Percentiles rank a stretch among this genome's conserved stretches.
These are phyloP conservation scores for Aethes cnicana DNA, from an alignment of 2,888 invertebrate species.

Conservation along the genomic window DNA sequence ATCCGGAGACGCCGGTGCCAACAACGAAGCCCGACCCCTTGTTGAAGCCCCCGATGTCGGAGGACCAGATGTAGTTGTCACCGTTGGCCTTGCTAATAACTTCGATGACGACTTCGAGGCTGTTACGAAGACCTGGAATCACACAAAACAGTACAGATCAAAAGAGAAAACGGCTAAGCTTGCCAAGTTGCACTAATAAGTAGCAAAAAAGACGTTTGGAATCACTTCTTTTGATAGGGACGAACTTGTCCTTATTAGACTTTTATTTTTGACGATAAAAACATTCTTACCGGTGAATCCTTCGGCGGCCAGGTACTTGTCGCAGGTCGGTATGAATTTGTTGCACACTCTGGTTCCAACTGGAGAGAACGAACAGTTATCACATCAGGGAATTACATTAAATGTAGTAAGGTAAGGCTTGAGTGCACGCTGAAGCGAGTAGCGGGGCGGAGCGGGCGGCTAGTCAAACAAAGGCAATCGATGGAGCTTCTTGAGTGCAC, in stretches of 20 bases:
- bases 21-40: neutral
- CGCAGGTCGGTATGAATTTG: neutral
- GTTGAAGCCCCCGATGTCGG: neutral
- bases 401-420: too few relatives aligned
- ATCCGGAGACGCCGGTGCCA: neutral
- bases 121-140: neutral
- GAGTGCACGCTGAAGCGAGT: too few relatives aligned
- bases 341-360: conserved; percentile 3
- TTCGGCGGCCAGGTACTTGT: neutral
- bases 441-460: too few relatives aligned
- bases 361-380: neutral
- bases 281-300: neutral
- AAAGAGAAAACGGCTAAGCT: too few relatives aligned
- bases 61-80: neutral
- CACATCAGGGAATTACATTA: too few relatives aligned
- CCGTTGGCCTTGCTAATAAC: neutral
- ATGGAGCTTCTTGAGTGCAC: too few relatives aligned
- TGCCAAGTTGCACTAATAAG: too few relatives aligned
- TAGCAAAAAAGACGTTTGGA: too few relatives aligned
- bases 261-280: neutral
- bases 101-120: neutral
- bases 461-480: too few relatives aligned
- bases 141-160: too few relatives aligned
- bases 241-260: too few relatives aligned
- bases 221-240: too few relatives aligned